Evolutionary conservation across 2,797 vertebrate species (phyloP), one percentile per base, ranked within the genome.

Genomic region (Esox lucius): DNA sequence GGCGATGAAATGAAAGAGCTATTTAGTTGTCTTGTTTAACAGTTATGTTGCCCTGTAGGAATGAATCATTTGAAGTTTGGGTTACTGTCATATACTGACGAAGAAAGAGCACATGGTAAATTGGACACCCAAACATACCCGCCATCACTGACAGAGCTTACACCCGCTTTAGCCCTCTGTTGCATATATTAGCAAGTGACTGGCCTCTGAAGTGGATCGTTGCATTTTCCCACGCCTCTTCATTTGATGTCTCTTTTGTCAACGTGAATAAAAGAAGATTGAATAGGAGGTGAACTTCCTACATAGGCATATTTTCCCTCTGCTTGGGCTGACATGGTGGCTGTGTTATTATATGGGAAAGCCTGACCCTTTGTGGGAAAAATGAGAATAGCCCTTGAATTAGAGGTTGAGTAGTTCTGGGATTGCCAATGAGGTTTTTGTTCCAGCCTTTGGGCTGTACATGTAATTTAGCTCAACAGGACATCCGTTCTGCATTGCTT

Each of bases 241-340:
- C 70, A 84, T 89, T 87, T 91, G 86, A 91, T 86, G 87, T 90
- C 85, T 90, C 90, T 90, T 90, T 91, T 92, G 91, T 92, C 83
- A 84, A 42, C 71, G 78, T 87, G 87, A 88, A 88, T 89, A 92
- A 91, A 89, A 85, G 84, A 78, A 81, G 88, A 86, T 73, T 88
- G 87, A 91, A 91, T 86, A 86, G 80, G 84, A 75, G 78, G 78
- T 31, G 77, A 72, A n/a, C 74, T 73, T 73, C 78, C 62, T 79
- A 75, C 67, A 72, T 81, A 79, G 75, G 66, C 15, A 9, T 72
- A 39, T 70, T 42, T 31, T 35, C 35, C 22, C 56, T 12, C n/a
- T 59, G 11, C 9, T 22, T 42, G 33, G 65, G 31, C 42, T 59
- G 11, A 56, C 33, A 19, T 42, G n/a, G 12, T 59, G 68, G 64